These are phyloP conservation scores for Drosophila picticornis DNA, from an alignment of 2,888 invertebrate genomes.

Conservation along the genomic window DNA sequence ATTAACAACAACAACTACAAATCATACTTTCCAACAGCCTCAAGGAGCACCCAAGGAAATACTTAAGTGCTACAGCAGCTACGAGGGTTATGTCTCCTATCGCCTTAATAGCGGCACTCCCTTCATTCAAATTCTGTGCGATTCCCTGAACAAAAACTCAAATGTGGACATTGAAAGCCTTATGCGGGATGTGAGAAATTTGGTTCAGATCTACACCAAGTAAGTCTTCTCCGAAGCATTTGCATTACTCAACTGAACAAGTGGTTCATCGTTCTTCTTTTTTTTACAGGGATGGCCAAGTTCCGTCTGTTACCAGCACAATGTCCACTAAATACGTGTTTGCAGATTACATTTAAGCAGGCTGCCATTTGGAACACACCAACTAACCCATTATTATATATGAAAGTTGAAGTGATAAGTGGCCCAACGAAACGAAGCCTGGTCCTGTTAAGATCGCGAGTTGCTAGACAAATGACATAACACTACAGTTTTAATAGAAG, in stretches of 20 bases:
- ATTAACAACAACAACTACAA: neutral
- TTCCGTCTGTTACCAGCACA: slow-evolving; percentile 82
- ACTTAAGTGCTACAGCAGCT: slow-evolving; percentile 84
- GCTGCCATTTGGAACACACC: neutral
- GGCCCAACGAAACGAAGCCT: neutral
- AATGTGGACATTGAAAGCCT: slow-evolving; percentile 77
- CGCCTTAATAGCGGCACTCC: slow-evolving; percentile 81
- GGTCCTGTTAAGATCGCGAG: neutral
- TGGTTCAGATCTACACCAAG: slow-evolving; percentile 59
- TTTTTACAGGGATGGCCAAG: slow-evolving; percentile 75
- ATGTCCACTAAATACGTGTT: slow-evolving; percentile 82
- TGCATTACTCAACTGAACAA: neutral
- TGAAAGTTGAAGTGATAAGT: neutral
- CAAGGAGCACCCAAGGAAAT: slow-evolving; percentile 81
- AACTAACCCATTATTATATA: slow-evolving; percentile 17
- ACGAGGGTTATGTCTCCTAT: slow-evolving; percentile 84
- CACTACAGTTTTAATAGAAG: neutral
- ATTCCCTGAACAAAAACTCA: slow-evolving; percentile 56
- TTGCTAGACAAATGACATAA: neutral
- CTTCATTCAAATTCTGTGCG: slow-evolving; percentile 83
- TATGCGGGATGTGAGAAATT: slow-evolving; percentile 75
- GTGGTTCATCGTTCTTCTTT: neutral
- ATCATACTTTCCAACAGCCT: slow-evolving; percentile 42
- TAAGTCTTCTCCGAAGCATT: slow-evolving; percentile 41
- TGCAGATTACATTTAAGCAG: slow-evolving; percentile 77